phyloP scores from a whole-genome alignment of 2,113 vertebrate species.

The Myodes glareolus region DNA sequence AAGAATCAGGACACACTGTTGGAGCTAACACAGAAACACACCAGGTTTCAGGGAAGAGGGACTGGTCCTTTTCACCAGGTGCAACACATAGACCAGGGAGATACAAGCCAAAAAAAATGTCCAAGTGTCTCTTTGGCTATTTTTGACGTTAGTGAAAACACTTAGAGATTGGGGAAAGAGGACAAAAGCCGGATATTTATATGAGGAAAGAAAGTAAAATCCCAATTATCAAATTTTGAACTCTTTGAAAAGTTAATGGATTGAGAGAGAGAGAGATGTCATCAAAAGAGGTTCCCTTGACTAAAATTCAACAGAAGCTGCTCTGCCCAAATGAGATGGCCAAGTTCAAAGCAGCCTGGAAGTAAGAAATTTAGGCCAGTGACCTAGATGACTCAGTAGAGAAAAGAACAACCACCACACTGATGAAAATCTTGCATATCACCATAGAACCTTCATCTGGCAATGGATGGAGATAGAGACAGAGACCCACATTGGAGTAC shows the following conservation, averaged over 20 bases:
- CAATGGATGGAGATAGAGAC: too few relatives aligned
- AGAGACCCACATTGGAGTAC: too few relatives aligned
- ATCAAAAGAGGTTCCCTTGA: background rate
- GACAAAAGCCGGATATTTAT: background rate
- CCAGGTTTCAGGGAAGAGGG: background rate
- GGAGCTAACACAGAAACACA: background rate
- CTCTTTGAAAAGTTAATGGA: background rate
- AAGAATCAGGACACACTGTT: background rate
- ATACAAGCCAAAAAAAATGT: background rate
- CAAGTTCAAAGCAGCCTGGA: background rate
- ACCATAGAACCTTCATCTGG: too few relatives aligned
- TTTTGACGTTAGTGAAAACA: background rate
- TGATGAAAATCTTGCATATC: too few relatives aligned
- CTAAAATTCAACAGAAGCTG: background rate
- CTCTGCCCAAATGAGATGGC: background rate
- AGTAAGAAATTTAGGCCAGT: background rate
- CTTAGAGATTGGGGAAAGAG: background rate
- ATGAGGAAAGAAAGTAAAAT: background rate
- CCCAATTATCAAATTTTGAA: background rate
- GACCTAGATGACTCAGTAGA: too few relatives aligned
- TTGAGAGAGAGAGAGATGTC: background rate
- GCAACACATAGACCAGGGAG: background rate
- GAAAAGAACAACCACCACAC: background rate
- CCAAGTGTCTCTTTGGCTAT: background rate
- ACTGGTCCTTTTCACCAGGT: background rate